Base-by-base conservation (phyloP, 2,797 vertebrate species). In the Craterocephalus amniculus region DNA sequence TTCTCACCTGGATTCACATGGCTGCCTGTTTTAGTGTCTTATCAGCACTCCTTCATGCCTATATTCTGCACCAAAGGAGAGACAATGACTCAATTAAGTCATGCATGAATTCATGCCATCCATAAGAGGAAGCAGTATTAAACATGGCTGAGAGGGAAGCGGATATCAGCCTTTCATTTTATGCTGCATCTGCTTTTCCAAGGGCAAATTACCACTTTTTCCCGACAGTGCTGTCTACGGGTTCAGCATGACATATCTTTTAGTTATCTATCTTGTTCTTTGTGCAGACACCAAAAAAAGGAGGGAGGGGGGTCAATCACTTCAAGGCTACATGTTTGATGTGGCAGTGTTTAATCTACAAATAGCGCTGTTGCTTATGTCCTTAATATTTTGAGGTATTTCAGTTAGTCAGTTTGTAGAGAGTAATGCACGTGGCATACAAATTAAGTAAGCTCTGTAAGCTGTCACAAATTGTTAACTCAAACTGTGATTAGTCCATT, bases 1-100 rank as follows among this genome's bases (percentile, higher is more conserved):
- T 63, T 56, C 54, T 76, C 45, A 63, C 61, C 67, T 27, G 4
- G 67, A 74, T 78, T 73, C 80, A 81, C 79, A 70, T 27, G 74
- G 63, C 59, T 70, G 79, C 77, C 24, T 61, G 70, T 63, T 80
- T 87, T 84, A 90, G 75, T 84, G 85, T 88, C 81, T 86, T 70
- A 80, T 93, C 89, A 91, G 88, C 88, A 85, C 69, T 88, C 86
- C 66, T 70, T 82, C 58, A 67, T 81, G 78, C 87, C 81, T 87
- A 70, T 60, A 70, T 83, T 76, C 65, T 72, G 52, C 74, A 75
- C 69, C 74, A 56, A 67, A 60, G 76, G 63, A 72, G 64, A 90
- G 67, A 83, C 67, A 62, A 26, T 68, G 75, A 88, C 87, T 88
- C 79, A 87, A 85, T 90, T 84, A 88, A 57, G 60, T 63, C 69